A percentile compares a stretch with the other conserved stretches of the same genome.
Evolutionary conservation across 2,113 vertebrate species (phyloP).

Genomic region (Stegostoma tigrinum): DNA sequence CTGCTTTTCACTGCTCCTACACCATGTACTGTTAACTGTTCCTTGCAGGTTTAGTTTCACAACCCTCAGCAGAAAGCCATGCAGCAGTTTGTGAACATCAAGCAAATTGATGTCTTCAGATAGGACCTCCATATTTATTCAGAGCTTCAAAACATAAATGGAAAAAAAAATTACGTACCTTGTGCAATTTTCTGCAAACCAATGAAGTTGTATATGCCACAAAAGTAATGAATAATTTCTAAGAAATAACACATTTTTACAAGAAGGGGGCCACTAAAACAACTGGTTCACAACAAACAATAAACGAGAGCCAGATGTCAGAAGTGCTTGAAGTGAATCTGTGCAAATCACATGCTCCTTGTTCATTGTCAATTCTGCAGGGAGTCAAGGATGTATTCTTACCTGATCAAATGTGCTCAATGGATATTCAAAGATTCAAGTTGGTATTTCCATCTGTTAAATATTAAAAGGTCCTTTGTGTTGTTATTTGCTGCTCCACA

Average conservation of each 20-base stretch:
- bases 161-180: background rate
- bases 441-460: background rate
- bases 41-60: background rate
- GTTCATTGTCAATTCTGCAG: background rate
- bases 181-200: background rate
- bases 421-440: background rate
- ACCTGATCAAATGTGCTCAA: background rate
- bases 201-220: background rate
- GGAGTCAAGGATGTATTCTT: background rate
- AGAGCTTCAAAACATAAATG: background rate
- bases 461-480: background rate
- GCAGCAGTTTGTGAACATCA: background rate
- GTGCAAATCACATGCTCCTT: background rate
- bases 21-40: background rate
- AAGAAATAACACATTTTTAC: background rate
- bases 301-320: background rate
- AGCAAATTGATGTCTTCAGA: background rate
- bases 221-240: background rate
- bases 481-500: background rate
- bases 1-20: background rate
- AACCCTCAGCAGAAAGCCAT: background rate
- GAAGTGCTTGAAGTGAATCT: background rate
- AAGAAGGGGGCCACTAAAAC: background rate
- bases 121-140: background rate
- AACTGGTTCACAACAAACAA: background rate